phyloP scores from a whole-genome alignment of 1,140 invertebrate species.

The Mya arenaria region DNA sequence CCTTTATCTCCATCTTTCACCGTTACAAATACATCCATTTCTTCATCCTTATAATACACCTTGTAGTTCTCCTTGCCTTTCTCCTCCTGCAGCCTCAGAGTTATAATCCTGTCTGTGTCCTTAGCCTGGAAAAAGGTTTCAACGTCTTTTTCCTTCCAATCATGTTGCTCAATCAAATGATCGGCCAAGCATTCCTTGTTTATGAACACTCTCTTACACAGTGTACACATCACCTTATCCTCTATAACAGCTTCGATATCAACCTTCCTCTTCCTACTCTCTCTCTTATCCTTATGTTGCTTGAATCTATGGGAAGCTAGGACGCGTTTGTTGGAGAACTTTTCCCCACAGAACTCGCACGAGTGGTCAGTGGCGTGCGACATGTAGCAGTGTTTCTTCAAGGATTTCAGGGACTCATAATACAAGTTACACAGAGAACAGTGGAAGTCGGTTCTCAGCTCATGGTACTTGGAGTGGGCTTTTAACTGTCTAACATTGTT shows the following conservation, averaged over 20 bases:
- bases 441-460: neutral
- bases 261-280: neutral
- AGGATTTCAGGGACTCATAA: neutral
- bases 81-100: neutral
- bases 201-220: neutral
- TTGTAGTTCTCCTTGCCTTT: neutral
- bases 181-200: neutral
- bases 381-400: neutral
- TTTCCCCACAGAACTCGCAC: neutral
- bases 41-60: conserved; percentile 1
- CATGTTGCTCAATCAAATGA: neutral
- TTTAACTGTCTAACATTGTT: neutral
- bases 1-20: neutral
- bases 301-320: neutral
- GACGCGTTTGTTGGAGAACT: neutral
- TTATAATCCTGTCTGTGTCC: neutral
- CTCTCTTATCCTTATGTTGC: neutral
- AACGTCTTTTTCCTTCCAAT: neutral
- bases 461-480: neutral
- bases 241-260: neutral
- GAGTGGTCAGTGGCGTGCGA: neutral
- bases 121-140: neutral
- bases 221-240: neutral
- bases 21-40: neutral
- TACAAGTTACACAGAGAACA: neutral